phyloP scores from a whole-genome alignment of 2,797 vertebrate genomes.

The Babyrousa celebensis region DNA sequence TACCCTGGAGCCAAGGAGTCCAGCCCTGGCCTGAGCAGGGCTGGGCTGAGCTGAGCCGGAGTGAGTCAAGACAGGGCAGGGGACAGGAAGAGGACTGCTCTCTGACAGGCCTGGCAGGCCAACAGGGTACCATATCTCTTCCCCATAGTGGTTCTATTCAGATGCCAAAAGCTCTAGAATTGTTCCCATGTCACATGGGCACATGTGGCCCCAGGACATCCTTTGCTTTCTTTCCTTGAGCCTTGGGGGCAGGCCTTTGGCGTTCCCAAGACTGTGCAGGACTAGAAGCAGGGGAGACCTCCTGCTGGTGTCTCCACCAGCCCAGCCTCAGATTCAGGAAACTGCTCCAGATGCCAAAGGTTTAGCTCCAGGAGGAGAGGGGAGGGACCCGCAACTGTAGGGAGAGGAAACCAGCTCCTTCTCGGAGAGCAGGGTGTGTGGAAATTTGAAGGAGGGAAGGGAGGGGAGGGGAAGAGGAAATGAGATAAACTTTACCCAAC shows the following conservation, averaged over 20 bases:
- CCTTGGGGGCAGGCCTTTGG: not conserved
- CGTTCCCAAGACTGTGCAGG: not conserved
- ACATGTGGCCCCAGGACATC: not conserved
- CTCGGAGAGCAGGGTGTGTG: not conserved
- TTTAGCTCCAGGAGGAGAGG: not conserved
- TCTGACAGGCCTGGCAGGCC: not conserved
- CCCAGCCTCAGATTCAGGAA: not conserved
- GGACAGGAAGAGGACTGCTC: not conserved
- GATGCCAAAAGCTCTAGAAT: not conserved
- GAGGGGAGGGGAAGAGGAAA: not conserved
- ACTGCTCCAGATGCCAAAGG: not conserved
- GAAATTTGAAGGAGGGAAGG: not conserved
- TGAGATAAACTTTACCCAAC: not conserved
- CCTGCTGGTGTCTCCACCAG: not conserved
- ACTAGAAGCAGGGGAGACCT: too few relatives aligned
- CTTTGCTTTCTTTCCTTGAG: not conserved
- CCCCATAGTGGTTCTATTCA: not conserved
- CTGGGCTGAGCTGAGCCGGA: not conserved
- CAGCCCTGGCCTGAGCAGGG: not conserved
- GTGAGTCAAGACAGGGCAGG: not conserved
- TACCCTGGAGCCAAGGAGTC: not conserved
- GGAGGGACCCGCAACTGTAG: not conserved
- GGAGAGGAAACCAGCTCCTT: not conserved
- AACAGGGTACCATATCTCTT: not conserved
- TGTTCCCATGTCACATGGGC: accelerated